Conservation (phyloP, 2,797 vertebrate genomes). For the Poeciliopsis turneri region DNA sequence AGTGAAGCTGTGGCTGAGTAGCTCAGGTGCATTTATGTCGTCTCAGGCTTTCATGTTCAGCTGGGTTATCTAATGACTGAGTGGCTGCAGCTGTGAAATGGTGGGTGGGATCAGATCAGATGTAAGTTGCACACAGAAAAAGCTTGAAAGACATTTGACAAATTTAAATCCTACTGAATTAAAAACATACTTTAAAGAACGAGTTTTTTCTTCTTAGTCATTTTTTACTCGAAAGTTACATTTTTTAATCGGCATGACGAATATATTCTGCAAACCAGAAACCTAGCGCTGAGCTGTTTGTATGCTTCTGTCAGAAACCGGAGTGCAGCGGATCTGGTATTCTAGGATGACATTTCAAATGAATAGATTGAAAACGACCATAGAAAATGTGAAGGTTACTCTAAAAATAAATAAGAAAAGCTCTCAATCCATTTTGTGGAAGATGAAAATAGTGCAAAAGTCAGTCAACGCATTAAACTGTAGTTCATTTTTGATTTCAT, state of each 20-base stretch:
- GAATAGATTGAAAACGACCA: slow-evolving; percentile 57
- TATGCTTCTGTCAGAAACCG: slow-evolving; percentile 18
- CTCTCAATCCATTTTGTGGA: not conserved
- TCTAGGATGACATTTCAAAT: slow-evolving; percentile 69
- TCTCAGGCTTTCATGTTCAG: slow-evolving; percentile 15
- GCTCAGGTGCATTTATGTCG: slow-evolving; percentile 7
- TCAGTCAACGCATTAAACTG: not conserved
- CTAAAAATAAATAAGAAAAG: slow-evolving; percentile 62
- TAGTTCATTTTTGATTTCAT: not conserved
- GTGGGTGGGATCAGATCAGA: slow-evolving; percentile 29
- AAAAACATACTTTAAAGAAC: not conserved
- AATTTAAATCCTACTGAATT: not conserved
- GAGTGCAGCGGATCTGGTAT: slow-evolving; percentile 17
- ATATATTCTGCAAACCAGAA: not conserved
- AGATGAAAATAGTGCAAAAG: slow-evolving; percentile 7
- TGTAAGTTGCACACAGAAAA: slow-evolving; percentile 1
- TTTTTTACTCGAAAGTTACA: not conserved
- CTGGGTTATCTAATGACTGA: slow-evolving; percentile 23
- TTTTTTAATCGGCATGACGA: not conserved
- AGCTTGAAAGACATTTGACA: not conserved
- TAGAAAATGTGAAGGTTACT: slow-evolving; percentile 69
- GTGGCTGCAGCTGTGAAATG: slow-evolving; percentile 31
- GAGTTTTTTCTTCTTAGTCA: not conserved
- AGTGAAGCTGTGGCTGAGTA: slow-evolving; percentile 3
- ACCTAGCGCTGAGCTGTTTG: not conserved